Percentiles rank a stretch among this genome's conserved stretches.
Evolutionary conservation across 53 echinoderm and acorn worm species (phyloP).

Genomic region (Hippasteria phrygiana): DNA sequence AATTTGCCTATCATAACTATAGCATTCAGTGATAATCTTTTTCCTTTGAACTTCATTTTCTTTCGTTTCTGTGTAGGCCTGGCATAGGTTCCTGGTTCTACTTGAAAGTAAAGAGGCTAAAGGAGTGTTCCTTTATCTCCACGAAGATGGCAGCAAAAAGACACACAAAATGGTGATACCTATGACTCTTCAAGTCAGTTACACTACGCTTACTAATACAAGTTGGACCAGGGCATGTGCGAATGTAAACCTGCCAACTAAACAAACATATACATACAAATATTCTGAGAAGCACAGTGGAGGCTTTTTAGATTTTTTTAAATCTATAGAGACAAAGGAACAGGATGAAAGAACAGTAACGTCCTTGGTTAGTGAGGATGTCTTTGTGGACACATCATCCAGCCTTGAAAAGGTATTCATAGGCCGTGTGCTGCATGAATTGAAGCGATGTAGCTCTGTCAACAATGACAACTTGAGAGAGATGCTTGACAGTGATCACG

Average conservation of each 20-base stretch:
- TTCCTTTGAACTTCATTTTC: background rate
- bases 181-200: background rate
- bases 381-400: background rate
- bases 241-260: background rate
- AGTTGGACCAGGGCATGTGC: constrained; percentile 2
- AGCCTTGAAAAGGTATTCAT: background rate
- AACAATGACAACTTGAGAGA: background rate
- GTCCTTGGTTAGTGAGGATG: background rate
- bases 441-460: background rate
- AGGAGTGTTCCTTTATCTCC: background rate
- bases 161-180: background rate
- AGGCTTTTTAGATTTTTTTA: background rate
- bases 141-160: background rate
- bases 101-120: constrained; percentile 6
- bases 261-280: constrained; percentile 11
- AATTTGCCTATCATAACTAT: too few relatives aligned
- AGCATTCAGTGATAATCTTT: background rate
- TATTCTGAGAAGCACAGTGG: background rate
- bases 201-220: background rate
- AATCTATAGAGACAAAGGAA: background rate
- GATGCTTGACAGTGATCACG: background rate
- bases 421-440: constrained; percentile 11
- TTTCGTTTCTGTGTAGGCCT: background rate
- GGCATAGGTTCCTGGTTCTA: background rate
- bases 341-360: constrained; percentile 1